Conservation (phyloP, 1,140 invertebrate genomes). For the Metopolophium dirhodum region DNA sequence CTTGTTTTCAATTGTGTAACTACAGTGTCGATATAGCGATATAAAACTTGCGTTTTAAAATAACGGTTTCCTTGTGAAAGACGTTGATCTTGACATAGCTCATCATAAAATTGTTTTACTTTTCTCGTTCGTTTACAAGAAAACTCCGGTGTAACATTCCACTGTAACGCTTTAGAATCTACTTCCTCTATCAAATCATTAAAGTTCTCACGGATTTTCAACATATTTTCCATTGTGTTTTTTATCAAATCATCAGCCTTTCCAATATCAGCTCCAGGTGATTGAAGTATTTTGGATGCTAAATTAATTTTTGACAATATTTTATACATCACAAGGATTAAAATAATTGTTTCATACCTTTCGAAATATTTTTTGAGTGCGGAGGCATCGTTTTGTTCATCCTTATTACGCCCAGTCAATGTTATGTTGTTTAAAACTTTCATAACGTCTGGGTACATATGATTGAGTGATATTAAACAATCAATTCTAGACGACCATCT, state of each 20-base stretch:
- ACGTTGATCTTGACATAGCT: no score
- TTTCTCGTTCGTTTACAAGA: no score
- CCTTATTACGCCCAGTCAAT: neutral
- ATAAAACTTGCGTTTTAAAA: no score
- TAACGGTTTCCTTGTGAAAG: no score
- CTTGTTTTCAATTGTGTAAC: no score
- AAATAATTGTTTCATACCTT: neutral
- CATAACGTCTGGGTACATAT: neutral
- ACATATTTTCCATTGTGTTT: neutral
- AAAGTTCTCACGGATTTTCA: neutral
- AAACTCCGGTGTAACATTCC: neutral
- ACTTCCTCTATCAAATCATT: neutral
- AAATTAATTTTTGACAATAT: constrained; percentile 21
- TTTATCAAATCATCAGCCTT: neutral
- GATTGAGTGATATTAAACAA: neutral
- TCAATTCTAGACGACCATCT: constrained; percentile 1
- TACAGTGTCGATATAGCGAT: no score
- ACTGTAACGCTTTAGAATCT: neutral
- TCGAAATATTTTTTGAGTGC: neutral
- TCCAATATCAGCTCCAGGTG: constrained; percentile 9
- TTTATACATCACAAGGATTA: neutral
- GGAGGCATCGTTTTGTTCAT: neutral
- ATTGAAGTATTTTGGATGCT: constrained; percentile 5
- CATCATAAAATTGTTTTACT: no score
- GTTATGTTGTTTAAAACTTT: neutral